Evolutionary conservation across 1,140 invertebrate genomes (phyloP).

Genomic region (Lepidurus couesii): DNA sequence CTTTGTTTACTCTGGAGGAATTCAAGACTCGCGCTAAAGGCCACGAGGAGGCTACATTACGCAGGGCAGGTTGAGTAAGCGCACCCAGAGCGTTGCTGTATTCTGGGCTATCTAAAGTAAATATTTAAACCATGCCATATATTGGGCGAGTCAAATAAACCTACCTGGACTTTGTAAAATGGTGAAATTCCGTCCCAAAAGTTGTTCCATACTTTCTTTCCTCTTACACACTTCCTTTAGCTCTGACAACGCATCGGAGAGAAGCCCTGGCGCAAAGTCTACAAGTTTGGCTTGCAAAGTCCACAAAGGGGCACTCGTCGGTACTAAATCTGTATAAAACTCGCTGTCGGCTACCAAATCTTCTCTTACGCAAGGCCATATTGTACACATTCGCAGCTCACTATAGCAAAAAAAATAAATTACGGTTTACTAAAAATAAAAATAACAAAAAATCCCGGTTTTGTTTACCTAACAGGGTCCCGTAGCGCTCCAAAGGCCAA

Average conservation of each 20-base stretch:
- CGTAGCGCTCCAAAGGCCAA: conserved; percentile 76
- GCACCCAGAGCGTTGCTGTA: conserved; percentile 48
- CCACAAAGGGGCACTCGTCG: conserved; percentile 75
- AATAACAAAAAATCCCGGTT: conserved; percentile 24
- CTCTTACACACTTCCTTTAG: conserved; percentile 44
- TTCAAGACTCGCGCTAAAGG: conserved; percentile 20
- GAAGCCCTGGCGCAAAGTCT: conserved; percentile 45
- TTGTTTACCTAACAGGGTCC: conserved; percentile 62
- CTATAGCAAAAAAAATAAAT: conserved; percentile 47
- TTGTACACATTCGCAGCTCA: conserved; percentile 70
- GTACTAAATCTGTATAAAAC: conserved; percentile 79
- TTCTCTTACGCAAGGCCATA: conserved; percentile 80
- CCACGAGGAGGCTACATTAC: conserved; percentile 38
- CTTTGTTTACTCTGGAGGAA: conserved; percentile 40
- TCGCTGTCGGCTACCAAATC: conserved; percentile 81
- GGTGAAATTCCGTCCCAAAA: conserved; percentile 43
- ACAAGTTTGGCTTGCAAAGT: conserved; percentile 46
- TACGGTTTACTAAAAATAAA: conserved; percentile 35
- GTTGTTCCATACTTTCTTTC: conserved; percentile 44
- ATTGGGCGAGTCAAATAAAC: not conserved
- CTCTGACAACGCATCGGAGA: conserved; percentile 45
- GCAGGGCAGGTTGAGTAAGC: conserved; percentile 43
- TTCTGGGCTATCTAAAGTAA: conserved; percentile 38
- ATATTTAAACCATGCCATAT: not conserved
- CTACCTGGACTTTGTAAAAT: conserved; percentile 33